Evolutionary conservation across 2,797 vertebrate species (phyloP).

Genomic region (Chelonia mydas): DNA sequence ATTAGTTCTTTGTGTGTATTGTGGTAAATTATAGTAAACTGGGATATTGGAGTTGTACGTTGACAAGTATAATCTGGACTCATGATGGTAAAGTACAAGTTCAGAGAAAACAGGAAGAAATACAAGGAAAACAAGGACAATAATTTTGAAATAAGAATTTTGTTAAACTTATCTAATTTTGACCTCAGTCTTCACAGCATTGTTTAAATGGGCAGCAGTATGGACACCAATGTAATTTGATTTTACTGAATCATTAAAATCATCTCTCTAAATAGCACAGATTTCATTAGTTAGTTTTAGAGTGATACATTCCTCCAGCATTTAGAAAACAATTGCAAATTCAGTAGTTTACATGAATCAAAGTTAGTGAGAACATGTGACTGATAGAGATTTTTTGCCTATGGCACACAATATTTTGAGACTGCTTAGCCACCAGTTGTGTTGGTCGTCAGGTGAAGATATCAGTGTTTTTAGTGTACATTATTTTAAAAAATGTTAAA

Average conservation of each 20-base stretch:
- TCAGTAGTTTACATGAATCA: neutral
- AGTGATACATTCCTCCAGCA: neutral
- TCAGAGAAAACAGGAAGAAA: slow-evolving; percentile 35
- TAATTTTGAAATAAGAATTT: neutral
- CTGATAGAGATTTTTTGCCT: neutral
- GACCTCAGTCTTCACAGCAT: slow-evolving; percentile 46
- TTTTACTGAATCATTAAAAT: slow-evolving; percentile 52
- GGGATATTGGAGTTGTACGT: neutral
- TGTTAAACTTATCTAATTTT: slow-evolving; percentile 49
- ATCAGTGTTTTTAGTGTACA: neutral
- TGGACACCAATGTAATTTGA: neutral
- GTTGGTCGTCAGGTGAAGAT: neutral
- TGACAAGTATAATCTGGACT: slow-evolving; percentile 43
- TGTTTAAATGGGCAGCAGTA: neutral
- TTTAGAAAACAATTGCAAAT: neutral
- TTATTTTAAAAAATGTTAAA: neutral
- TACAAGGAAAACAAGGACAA: slow-evolving; percentile 16
- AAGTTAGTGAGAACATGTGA: neutral
- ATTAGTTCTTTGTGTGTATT: neutral
- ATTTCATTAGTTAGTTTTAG: slow-evolving; percentile 31
- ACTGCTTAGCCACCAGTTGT: neutral
- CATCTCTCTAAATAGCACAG: slow-evolving; percentile 47
- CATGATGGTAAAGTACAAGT: neutral
- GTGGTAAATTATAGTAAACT: slow-evolving; percentile 28
- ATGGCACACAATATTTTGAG: neutral